A percentile compares a stretch with the other conserved stretches of the same genome.
Evolutionary conservation across 2,797 vertebrate genomes (phyloP).

Genomic region (Iguana delicatissima): DNA sequence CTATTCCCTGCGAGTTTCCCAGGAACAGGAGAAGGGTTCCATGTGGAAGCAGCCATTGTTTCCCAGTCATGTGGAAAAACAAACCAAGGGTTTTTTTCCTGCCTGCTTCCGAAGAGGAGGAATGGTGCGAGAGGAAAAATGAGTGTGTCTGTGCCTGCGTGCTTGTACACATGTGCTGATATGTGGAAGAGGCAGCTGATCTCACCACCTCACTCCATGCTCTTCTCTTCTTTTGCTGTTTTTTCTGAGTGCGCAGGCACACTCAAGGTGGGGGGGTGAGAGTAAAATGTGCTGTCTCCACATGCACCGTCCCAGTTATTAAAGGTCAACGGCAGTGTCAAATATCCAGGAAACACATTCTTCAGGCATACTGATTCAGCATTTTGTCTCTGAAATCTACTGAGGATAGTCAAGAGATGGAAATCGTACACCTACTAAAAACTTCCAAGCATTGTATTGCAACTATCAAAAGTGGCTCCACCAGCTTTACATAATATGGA

Average conservation of each 20-base stretch:
- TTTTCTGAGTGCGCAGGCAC: accelerated
- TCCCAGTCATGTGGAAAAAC: conserved; percentile 81
- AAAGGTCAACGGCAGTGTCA: conserved; percentile 33
- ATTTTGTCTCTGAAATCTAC: not conserved
- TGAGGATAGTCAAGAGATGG: accelerated
- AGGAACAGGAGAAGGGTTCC: conserved; percentile 82
- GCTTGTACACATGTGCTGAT: conserved; percentile 13
- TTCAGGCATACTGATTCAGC: accelerated
- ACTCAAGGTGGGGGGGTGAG: not conserved
- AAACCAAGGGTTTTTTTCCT: conserved; percentile 45
- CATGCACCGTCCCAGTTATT: accelerated
- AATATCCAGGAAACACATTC: conserved; percentile 52
- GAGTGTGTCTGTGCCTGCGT: not conserved
- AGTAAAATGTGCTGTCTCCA: not conserved
- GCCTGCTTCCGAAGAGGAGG: conserved; percentile 43
- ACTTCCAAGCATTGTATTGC: accelerated
- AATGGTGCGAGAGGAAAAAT: not conserved
- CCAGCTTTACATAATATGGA: not conserved
- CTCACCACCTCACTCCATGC: not conserved
- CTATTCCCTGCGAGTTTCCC: conserved; percentile 84
- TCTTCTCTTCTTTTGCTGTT: not conserved
- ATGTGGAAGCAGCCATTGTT: conserved; percentile 80
- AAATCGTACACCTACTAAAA: accelerated
- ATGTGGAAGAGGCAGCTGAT: conserved; percentile 43
- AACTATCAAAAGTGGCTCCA: no score